phyloP scores from a whole-genome alignment of 2,888 invertebrate species.

The Nomada goodeniana region DNA sequence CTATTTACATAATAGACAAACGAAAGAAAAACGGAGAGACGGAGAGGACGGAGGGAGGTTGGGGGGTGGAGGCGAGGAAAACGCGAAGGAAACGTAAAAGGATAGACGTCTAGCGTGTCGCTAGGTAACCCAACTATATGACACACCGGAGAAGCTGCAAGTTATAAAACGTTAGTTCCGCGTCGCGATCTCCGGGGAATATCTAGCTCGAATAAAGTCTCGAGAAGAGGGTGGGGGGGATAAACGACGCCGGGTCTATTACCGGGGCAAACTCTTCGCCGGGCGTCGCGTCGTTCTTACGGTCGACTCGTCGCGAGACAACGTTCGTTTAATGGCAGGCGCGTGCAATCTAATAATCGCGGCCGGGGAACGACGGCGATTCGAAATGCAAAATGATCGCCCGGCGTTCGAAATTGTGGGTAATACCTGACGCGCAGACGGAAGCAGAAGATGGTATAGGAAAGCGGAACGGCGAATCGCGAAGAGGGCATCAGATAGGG shows the following conservation, averaged over 20 bases:
- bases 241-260: constrained; percentile 61
- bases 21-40: constrained; percentile 5
- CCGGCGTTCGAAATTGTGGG: not conserved
- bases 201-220: constrained; percentile 71
- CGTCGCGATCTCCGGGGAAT: constrained; percentile 65
- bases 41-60: not conserved
- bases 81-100: constrained; percentile 33
- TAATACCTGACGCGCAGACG: not conserved
- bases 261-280: constrained; percentile 23
- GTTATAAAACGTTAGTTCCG: constrained; percentile 74
- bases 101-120: constrained; percentile 31
- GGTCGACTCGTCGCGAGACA: not conserved
- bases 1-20: constrained; percentile 68
- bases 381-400: not conserved
- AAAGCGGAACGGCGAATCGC: constrained; percentile 7
- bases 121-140: constrained; percentile 63
- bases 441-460: not conserved
- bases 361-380: not conserved
- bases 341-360: not conserved
- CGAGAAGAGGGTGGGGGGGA: constrained; percentile 45
- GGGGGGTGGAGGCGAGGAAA: not conserved
- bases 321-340: not conserved
- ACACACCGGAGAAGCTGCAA: constrained; percentile 60
- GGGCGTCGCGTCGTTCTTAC: constrained; percentile 12
- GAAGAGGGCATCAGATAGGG: constrained; percentile 32